These are phyloP conservation scores for Aurelia aurita complex sp. Pacific DNA, from an alignment of 30 jellyfish, hydroid and myxozoan genomes.

Conservation along the genomic window DNA sequence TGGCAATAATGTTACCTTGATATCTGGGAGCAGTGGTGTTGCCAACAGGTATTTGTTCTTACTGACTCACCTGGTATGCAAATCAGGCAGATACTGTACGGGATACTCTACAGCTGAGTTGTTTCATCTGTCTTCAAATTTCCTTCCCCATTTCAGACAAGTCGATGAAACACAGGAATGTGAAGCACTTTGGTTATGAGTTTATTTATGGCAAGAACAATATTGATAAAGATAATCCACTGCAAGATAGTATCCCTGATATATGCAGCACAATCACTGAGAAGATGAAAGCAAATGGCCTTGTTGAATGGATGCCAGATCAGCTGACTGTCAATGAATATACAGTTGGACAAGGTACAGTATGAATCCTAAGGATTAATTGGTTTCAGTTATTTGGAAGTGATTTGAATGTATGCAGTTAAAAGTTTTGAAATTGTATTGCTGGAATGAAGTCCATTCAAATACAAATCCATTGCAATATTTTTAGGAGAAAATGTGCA, in stretches of 20 bases:
- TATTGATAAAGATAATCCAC: slow-evolving; percentile 81
- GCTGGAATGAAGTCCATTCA: no score
- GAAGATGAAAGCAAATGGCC: slow-evolving; percentile 46
- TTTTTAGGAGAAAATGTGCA: no score
- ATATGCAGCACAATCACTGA: slow-evolving; percentile 61
- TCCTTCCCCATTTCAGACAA: slow-evolving; percentile 14
- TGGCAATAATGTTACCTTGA: no score
- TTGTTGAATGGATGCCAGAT: slow-evolving; percentile 83
- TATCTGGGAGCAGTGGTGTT: no score
- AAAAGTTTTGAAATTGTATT: no score
- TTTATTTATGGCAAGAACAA: slow-evolving; percentile 83
- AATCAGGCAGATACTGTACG: no score
- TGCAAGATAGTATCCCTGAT: slow-evolving; percentile 72
- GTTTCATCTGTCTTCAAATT: no score
- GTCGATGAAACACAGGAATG: slow-evolving; percentile 88
- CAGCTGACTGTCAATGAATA: slow-evolving; percentile 96
- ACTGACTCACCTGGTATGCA: no score
- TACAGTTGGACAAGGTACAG: slow-evolving; percentile 92
- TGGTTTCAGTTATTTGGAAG: not conserved
- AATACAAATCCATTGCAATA: no score
- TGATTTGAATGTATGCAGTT: not conserved
- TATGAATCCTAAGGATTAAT: not conserved
- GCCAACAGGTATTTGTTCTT: no score
- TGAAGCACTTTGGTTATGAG: slow-evolving; percentile 94
- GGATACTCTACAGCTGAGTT: no score